Base-by-base conservation (phyloP, 2,797 vertebrate species). In the Zenarchopterus dispar region DNA sequence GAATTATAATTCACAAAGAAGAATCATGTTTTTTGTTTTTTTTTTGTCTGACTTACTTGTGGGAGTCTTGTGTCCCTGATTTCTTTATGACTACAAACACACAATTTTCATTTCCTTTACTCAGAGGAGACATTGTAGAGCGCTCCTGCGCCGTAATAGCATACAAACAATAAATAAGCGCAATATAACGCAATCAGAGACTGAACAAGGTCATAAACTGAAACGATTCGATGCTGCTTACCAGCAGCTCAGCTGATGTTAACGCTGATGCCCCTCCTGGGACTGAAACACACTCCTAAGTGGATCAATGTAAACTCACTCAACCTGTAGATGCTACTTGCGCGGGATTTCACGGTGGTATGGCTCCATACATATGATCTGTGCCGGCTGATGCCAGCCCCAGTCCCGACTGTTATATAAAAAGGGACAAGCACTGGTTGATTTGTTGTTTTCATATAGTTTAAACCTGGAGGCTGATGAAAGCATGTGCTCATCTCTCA, bases 241-340 rank as follows among this genome's bases (percentile, higher is more conserved):
- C 42, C 21, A 56, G 49, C 62, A 62, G 62, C 57, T 62, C 44
- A 18, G 43, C 60, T 26, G 60, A 63, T 7, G 4, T 71, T 9
- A 49, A 55, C 74, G 54, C 48, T 64, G 62, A 79, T 57, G 55
- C 73, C 45, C 49, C 77, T 76, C 68, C 43, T 23, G 75, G 75
- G 82, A 77, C 50, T 51, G 51, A 66, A 80, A 78, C 60, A 39
- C 43, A 50, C 71, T 73, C 73, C 80, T 17, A 64, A 73, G 67
- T 74, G 74, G 59, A 75, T 82, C 62, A 26, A 54, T 26, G 63
- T 77, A 57, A 68, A 73, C 72, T 75, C 73, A 55, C 55, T 59
- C 52, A 60, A 77, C 73, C 75, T 69, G 64, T 44, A 46, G 59
- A 45, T 61, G 6, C 61, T 21, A 21, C 50, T 58, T 46, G 43